Evolutionary conservation across 2,113 vertebrate species (phyloP).

Genomic region (Xiphophorus couchianus): DNA sequence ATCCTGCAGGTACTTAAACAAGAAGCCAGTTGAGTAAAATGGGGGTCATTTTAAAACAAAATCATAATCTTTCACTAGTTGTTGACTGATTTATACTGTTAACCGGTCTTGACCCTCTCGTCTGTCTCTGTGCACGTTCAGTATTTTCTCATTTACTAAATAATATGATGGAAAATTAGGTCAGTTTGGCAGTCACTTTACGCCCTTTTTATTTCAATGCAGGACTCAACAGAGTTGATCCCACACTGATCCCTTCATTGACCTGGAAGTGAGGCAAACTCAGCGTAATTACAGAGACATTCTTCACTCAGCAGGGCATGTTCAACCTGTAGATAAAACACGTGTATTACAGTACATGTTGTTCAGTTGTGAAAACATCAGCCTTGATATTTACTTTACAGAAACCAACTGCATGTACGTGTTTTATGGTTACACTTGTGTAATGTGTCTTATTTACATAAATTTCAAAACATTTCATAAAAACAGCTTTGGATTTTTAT

Average conservation of each 20-base stretch:
- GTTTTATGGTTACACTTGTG: background rate
- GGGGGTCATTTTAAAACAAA: conserved; percentile 31
- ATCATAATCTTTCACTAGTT: conserved; percentile 12
- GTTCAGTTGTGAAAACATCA: background rate
- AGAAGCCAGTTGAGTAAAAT: conserved; percentile 12
- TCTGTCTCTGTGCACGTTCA: background rate
- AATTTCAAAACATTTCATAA: background rate
- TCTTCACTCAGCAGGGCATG: conserved; percentile 55
- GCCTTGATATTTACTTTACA: background rate
- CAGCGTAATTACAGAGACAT: conserved; percentile 55
- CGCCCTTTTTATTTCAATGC: conserved; percentile 16
- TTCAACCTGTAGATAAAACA: conserved; percentile 39
- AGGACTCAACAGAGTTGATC: conserved; percentile 14
- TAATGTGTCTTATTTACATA: background rate
- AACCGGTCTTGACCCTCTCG: conserved; percentile 24
- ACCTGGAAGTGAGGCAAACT: conserved; percentile 51
- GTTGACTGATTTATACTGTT: background rate
- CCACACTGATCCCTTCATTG: conserved; percentile 41
- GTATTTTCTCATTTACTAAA: conserved; percentile 1
- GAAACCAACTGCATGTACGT: background rate
- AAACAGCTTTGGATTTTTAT: background rate
- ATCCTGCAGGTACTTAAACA: background rate
- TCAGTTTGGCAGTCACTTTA: conserved; percentile 4
- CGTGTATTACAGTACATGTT: background rate
- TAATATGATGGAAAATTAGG: conserved; percentile 6